Evolutionary conservation across 2,113 vertebrate genomes (phyloP).

Genomic region (rabbit (Oryctolagus cuniculus)): mOryCun1.1 NC_091443.1:93026001-93026500

Average conservation of each 20-base stretch:
- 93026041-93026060: not conserved
- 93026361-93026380: not conserved
- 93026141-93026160: not conserved
- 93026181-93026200: not conserved
- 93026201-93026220: not conserved
- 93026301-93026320: not conserved
- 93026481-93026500: not conserved
- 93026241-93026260: not conserved
- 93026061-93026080: not conserved
- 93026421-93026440: accelerated
- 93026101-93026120: not conserved
- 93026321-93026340: not conserved
- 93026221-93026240: not conserved
- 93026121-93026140: not conserved
- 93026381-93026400: not conserved
- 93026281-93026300: not conserved
- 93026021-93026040: not conserved
- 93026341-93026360: not conserved
- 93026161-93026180: too few relatives aligned
- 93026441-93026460: not conserved
- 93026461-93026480: not conserved
- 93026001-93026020: not conserved
- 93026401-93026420: not conserved
- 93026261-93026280: not conserved
- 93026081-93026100: not conserved